Base-by-base conservation (phyloP, 2,797 vertebrate genomes). In the Lycodopsis pacificus region DNA sequence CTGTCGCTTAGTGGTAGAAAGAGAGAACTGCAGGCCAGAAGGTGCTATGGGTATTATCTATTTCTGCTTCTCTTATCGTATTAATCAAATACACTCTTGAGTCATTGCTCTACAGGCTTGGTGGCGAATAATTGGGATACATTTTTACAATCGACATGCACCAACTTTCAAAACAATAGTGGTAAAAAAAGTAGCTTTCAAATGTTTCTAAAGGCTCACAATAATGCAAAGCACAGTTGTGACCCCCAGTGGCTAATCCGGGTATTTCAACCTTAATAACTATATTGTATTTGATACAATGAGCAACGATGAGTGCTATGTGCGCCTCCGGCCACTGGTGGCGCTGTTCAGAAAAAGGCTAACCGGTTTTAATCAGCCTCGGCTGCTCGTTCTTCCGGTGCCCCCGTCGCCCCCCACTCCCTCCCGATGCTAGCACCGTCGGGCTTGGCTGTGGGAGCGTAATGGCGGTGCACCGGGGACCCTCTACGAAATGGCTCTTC, bases 401-500 rank as follows among this genome's bases (percentile, higher is more conserved):
- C 84, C 82, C 79, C 83, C 57, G 34, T 71, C 53, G 63, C 79
- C 82, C 82, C 82, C 82, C 70, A 6, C 90, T 89, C 80, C 88
- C 88, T 87, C 88, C 91, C 88, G 89, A 81, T 85, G 88, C 87
- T 86, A 88, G 82, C 85, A 77, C 88, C 79, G 86, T 92, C 90
- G 93, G 94, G 94, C 93, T 91, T 88, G 80, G 88, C 87, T 79
- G 90, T 89, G 94, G 96, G 94, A 95, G 95, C 94, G 96, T 96
- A 95, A 94, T 94, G 94, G 94, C 93, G 94, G 93, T 87, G 93
- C 91, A 93, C 94, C 95, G 95, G 94, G 94, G 90, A 95, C 94
- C 95, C 92, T 96, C 94, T 83, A 92, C 96, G 91, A 97, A 97
- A 95, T 99, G 98, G 98, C 97, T 98, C 94, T 99, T 99, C 92